Evolutionary conservation across 1,140 invertebrate genomes (phyloP).

Genomic region (Metaphire vulgaris): DNA sequence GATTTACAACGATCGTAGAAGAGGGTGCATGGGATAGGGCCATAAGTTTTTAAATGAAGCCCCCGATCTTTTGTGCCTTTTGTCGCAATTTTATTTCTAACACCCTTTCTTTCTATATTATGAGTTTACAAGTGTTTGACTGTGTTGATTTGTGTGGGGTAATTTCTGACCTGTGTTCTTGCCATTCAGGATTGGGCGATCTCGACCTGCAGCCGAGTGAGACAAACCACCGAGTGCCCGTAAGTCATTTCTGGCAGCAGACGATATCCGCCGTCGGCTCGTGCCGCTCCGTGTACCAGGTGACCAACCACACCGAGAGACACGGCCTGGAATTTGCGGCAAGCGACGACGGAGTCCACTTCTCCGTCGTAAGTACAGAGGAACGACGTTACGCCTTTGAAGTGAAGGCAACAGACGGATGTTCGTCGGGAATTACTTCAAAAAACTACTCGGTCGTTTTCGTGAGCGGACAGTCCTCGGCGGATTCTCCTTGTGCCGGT

Average conservation of each 20-base stretch:
- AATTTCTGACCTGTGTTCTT: no score
- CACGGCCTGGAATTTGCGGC: not conserved
- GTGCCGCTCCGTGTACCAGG: not conserved
- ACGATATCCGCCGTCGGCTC: not conserved
- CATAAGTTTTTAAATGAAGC: no score
- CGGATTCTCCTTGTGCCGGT: no score
- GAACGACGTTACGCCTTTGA: not conserved
- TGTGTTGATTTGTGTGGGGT: no score
- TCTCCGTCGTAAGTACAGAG: not conserved
- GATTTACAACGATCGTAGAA: no score
- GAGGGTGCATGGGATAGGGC: no score
- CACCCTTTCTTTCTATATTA: no score
- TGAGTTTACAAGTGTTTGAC: no score
- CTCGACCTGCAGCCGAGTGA: not conserved
- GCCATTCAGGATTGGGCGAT: not conserved
- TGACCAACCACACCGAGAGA: not conserved
- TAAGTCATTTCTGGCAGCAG: not conserved
- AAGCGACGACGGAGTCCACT: not conserved
- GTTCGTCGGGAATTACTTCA: not conserved
- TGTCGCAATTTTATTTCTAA: no score
- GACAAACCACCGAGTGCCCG: not conserved
- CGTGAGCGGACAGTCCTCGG: no score
- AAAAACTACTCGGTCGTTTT: not conserved
- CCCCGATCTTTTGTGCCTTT: no score
- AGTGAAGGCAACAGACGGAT: not conserved